Evolutionary conservation across 2,797 vertebrate genomes (phyloP).

Genomic region (Melanotaenia nigrans): DNA sequence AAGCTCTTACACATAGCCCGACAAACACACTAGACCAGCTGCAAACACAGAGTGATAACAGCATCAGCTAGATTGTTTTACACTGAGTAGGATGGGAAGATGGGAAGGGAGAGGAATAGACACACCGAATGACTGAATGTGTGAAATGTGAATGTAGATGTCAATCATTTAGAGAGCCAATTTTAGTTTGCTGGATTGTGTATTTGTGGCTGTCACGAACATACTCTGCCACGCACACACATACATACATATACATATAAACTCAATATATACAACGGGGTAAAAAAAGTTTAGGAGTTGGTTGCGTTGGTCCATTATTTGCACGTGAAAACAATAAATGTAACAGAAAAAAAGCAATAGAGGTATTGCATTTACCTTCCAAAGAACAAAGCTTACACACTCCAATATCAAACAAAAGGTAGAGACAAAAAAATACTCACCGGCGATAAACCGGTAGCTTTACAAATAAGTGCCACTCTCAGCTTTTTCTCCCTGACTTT

Average conservation of each 20-base stretch:
- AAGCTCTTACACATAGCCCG: conserved; percentile 49
- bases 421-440: neutral
- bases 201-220: neutral
- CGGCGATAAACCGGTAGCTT: conserved; percentile 29
- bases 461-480: neutral
- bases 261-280: neutral
- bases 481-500: neutral
- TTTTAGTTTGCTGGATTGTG: conserved; percentile 5
- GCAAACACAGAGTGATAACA: conserved; percentile 64
- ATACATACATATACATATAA: neutral
- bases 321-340: neutral
- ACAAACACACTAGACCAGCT: conserved; percentile 57
- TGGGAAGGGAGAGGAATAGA: conserved; percentile 5
- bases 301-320: neutral
- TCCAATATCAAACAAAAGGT: conserved; percentile 8
- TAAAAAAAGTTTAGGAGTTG: neutral
- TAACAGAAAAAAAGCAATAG: neutral
- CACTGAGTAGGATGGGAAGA: conserved; percentile 29
- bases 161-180: conserved; percentile 31
- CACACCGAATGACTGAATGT: conserved; percentile 5
- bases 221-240: neutral
- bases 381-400: neutral
- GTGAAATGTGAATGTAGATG: conserved; percentile 16
- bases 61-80: conserved; percentile 55
- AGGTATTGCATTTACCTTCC: neutral